phyloP scores from a whole-genome alignment of 2,797 vertebrate species.

The Acestrorhynchus altus region DNA sequence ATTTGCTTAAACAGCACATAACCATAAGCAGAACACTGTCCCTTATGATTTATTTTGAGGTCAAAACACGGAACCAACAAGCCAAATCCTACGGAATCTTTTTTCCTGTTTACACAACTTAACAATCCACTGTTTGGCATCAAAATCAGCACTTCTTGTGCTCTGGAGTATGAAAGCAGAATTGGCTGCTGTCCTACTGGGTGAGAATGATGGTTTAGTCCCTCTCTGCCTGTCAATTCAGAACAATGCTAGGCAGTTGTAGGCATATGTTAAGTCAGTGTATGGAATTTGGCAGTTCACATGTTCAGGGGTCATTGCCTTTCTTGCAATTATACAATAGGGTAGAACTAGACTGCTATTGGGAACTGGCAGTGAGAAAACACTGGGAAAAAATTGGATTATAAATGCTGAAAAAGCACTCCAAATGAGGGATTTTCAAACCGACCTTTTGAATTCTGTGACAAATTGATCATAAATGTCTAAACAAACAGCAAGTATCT shows the following conservation, averaged over 20 bases:
- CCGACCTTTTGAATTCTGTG: slow-evolving; percentile 54
- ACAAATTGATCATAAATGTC: slow-evolving; percentile 68
- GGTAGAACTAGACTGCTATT: background rate
- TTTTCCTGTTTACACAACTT: slow-evolving; percentile 16
- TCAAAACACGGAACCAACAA: background rate
- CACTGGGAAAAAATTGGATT: background rate
- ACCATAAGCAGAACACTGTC: background rate
- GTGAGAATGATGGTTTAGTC: background rate
- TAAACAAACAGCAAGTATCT: slow-evolving; percentile 68
- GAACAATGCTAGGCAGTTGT: background rate
- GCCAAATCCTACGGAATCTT: background rate
- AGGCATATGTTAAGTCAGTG: background rate
- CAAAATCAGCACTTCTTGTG: background rate
- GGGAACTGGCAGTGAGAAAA: background rate
- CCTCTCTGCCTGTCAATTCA: background rate
- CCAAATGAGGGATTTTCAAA: slow-evolving; percentile 59
- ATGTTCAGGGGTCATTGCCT: background rate
- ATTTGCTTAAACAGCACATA: background rate
- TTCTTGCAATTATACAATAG: background rate
- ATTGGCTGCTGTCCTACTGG: background rate
- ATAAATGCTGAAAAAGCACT: slow-evolving; percentile 40
- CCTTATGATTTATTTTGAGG: background rate
- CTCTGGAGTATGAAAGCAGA: background rate
- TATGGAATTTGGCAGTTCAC: background rate
- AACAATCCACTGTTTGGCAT: background rate